Evolutionary conservation across 2,113 vertebrate species (phyloP).

Genomic region (Fregata magnificens): DNA sequence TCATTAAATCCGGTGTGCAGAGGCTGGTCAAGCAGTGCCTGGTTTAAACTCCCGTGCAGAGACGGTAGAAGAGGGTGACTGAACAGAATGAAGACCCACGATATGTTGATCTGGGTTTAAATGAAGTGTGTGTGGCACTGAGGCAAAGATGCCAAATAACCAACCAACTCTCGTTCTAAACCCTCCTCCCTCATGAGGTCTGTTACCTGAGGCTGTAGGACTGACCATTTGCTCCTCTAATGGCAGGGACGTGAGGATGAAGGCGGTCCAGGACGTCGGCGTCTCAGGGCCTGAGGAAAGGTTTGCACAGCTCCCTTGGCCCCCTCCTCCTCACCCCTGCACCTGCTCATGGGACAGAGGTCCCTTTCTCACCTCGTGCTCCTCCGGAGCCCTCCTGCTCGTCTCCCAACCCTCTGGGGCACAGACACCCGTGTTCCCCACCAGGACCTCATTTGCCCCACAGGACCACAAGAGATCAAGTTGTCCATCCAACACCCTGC

Average conservation of each 20-base stretch:
- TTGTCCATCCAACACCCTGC: not conserved
- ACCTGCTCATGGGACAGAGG: not conserved
- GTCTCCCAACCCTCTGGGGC: not conserved
- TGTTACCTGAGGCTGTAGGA: not conserved
- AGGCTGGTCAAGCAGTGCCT: not conserved
- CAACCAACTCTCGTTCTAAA: rapidly evolving
- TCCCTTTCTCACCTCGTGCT: not conserved
- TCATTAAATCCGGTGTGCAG: not conserved
- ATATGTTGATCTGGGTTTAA: not conserved
- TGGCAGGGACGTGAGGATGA: not conserved
- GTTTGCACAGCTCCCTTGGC: not conserved
- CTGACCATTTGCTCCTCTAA: not conserved
- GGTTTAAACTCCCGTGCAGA: not conserved
- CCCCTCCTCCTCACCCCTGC: not conserved
- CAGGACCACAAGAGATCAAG: not conserved
- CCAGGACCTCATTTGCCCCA: not conserved
- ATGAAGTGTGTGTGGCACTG: not conserved
- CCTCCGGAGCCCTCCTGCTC: not conserved
- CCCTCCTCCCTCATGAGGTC: not conserved
- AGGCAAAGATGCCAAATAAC: not conserved
- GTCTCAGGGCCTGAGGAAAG: not conserved
- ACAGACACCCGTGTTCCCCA: not conserved
- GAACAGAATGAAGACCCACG: rapidly evolving
- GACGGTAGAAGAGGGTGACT: not conserved
- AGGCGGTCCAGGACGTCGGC: rapidly evolving